Conservation (phyloP, 2,797 vertebrate species). For the Cossypha niveicapilla region DNA sequence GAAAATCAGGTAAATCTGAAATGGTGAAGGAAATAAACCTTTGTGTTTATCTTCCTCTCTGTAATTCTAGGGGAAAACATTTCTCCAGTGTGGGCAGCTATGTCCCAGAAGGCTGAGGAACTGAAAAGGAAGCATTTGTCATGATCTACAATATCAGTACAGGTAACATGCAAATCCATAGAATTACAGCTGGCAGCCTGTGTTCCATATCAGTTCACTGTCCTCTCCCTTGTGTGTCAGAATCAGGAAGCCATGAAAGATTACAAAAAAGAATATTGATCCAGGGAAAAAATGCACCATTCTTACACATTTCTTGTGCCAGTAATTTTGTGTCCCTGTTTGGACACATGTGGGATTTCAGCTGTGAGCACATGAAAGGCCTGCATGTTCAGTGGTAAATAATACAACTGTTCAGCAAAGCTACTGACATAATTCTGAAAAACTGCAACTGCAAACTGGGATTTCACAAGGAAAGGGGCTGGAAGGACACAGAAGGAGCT, state of each 20-base stretch:
- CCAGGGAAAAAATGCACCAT: not conserved
- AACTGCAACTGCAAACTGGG: not conserved
- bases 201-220: not conserved
- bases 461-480: not conserved
- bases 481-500: not conserved
- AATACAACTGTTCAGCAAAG: not conserved
- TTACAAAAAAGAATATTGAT: not conserved
- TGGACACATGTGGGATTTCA: not conserved
- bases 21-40: not conserved
- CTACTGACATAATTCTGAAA: not conserved
- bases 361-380: not conserved
- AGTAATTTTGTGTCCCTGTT: not conserved
- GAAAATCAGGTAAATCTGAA: not conserved
- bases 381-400: not conserved
- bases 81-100: not conserved
- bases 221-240: not conserved
- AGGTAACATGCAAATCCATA: not conserved
- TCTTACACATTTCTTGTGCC: not conserved
- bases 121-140: not conserved
- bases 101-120: not conserved
- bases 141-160: not conserved
- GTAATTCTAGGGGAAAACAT: not conserved
- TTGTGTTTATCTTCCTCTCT: not conserved
- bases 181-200: not conserved
- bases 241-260: not conserved